A percentile compares a stretch with the other conserved stretches of the same genome.
These are phyloP conservation scores for Leucoma salicis DNA, from an alignment of 2,888 invertebrate genomes.

Conservation along the genomic window DNA sequence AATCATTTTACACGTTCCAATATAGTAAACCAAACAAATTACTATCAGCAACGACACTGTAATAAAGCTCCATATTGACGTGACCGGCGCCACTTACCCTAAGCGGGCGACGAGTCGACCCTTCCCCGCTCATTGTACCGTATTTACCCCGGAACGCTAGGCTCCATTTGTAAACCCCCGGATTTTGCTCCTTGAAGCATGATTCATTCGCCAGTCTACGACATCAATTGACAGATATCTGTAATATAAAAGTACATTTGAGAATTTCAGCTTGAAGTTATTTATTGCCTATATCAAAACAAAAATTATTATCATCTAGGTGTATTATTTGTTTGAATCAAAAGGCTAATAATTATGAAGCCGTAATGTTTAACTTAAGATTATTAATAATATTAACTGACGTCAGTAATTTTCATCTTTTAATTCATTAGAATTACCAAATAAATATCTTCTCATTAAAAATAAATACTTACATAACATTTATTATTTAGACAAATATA, in stretches of 20 bases:
- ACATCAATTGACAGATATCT: constrained; percentile 66
- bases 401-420: no score
- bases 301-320: no score
- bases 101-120: constrained; percentile 67
- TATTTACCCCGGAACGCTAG: constrained; percentile 77
- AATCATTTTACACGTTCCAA: constrained; percentile 27
- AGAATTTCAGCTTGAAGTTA: no score
- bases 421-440: no score
- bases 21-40: constrained; percentile 65
- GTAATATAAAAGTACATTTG: constrained; percentile 43
- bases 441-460: no score
- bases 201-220: constrained; percentile 72
- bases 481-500: not conserved
- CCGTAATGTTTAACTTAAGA: no score
- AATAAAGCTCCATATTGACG: constrained; percentile 78
- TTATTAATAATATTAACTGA: no score
- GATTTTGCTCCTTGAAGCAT: constrained; percentile 79
- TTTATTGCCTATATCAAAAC: not conserved
- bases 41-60: constrained; percentile 66
- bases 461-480: not conserved
- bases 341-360: no score
- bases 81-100: constrained; percentile 79
- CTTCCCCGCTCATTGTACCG: constrained; percentile 77
- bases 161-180: constrained; percentile 78
- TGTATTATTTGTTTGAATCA: no score